Conservation (phyloP, 2,888 invertebrate species). For the Prenolepis imparis region DNA sequence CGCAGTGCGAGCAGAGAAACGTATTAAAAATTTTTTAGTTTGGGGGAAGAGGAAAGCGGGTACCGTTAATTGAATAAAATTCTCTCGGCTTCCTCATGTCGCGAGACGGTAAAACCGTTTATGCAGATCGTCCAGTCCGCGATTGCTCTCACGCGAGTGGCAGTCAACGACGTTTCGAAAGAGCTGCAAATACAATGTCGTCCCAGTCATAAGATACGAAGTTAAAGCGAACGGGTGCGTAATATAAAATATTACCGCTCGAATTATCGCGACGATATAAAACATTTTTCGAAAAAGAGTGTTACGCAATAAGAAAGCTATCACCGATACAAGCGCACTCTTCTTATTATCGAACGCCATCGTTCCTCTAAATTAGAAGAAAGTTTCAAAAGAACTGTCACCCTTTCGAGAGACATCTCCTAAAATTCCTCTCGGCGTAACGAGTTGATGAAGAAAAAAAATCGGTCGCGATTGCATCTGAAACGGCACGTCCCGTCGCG, state of each 20-base stretch:
- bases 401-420: background rate
- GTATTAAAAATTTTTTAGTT: conserved; percentile 25
- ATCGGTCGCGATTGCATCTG: background rate
- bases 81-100: conserved; percentile 55
- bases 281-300: conserved; percentile 58
- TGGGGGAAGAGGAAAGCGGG: conserved; percentile 12
- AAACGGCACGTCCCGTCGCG: conserved; percentile 4
- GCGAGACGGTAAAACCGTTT: conserved; percentile 54
- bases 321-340: conserved; percentile 26
- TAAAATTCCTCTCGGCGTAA: background rate
- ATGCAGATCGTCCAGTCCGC: conserved; percentile 60
- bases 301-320: conserved; percentile 55
- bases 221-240: conserved; percentile 51
- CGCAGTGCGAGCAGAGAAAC: background rate
- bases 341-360: background rate
- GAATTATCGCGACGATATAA: conserved; percentile 62
- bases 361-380: background rate
- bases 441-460: background rate
- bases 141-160: conserved; percentile 37
- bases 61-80: conserved; percentile 70
- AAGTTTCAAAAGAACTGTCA: background rate
- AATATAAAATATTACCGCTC: conserved; percentile 67
- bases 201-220: conserved; percentile 70
- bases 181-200: conserved; percentile 67
- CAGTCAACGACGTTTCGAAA: conserved; percentile 57